Evolutionary conservation across 2,888 invertebrate species (phyloP).

Genomic region (Endomychus coccineus): DNA sequence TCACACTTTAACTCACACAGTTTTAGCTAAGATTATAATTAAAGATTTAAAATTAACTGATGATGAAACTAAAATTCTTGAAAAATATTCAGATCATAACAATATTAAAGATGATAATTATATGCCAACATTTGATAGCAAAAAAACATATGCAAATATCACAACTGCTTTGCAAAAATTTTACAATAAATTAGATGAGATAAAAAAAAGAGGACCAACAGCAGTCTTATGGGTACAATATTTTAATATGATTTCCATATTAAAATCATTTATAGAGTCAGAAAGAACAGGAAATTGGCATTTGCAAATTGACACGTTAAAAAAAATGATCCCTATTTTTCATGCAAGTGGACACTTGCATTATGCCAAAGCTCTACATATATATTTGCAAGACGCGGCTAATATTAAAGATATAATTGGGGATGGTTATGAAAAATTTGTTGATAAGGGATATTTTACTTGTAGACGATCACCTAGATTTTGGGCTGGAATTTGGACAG

Average conservation of each 20-base stretch:
- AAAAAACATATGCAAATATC: too few species aligned
- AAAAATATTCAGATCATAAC: conserved; percentile 23
- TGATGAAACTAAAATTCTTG: conserved; percentile 24
- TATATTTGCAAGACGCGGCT: conserved; percentile 28
- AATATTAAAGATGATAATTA: conserved; percentile 32
- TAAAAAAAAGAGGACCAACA: conserved; percentile 30
- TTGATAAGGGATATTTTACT: conserved; percentile 23
- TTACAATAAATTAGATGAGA: conserved; percentile 9
- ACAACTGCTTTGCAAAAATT: conserved; percentile 27
- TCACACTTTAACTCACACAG: conserved; percentile 8
- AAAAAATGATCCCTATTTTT: conserved; percentile 37
- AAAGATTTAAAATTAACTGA: conserved; percentile 31
- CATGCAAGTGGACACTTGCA: conserved; percentile 28
- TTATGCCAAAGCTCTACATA: conserved; percentile 30
- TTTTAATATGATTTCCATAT: conserved; percentile 35
- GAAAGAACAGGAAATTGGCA: conserved; percentile 39
- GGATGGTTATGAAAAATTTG: conserved; percentile 24
- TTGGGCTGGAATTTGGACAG: conserved; percentile 10
- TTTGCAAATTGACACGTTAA: conserved; percentile 33
- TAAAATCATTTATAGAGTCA: conserved; percentile 36
- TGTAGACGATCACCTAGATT: conserved; percentile 16
- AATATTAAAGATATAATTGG: too few species aligned
- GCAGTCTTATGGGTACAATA: conserved; percentile 34
- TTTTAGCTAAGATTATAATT: conserved; percentile 31
- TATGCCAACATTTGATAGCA: too few species aligned